Base-by-base conservation (phyloP, 2,888 invertebrate species). In the Hybos culiciformis region DNA sequence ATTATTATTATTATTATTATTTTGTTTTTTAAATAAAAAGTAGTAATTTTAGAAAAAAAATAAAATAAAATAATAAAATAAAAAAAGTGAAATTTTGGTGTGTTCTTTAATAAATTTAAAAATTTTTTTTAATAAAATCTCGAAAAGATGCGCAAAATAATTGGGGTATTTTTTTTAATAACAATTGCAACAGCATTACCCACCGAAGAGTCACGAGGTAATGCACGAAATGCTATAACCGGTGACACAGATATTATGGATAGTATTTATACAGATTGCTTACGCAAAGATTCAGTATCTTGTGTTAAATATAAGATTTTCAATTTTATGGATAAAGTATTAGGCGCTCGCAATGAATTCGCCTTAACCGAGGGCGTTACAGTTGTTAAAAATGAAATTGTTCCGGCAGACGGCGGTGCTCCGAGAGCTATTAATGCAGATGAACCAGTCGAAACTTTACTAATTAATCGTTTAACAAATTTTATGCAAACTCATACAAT, bases 261-360 rank as follows among this genome's bases (percentile, higher is more conserved):
- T 56, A 71, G 78, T 56, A 79, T 80, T 60, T 80, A 80, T 63
- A 72, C 72, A 55, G 87, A 87, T 57, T 87, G 87, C 60, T 67
- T 84, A 49, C 75, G 78, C 56, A 87, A 86, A 66, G 86, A 86
- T 59, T 84, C 86, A 21, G 78, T 83, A 53, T 79, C 82, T 64
- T 87, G 87, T 63, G 77, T 87, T 56, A 87, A 86, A 65, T 83
- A 84, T 71, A 87, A 86, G 62, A 76, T 87, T 59, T 84, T 86
- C 70, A 79, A 83, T 18, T 85, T 80, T 66, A 83, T 87, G 52
- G 87, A 87, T 70, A 86, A 86, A 66, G 80, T 83, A 71, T 71
- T 86, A 46, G 78, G 80, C 39, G 80, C 80, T 53, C 84, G 83
- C 62, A 86, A 87, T 57, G 78, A 77, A 48, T 84, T 85, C 58